Conservation (phyloP, 2,797 vertebrate genomes). For the Hypotaenidia okinawae region DNA sequence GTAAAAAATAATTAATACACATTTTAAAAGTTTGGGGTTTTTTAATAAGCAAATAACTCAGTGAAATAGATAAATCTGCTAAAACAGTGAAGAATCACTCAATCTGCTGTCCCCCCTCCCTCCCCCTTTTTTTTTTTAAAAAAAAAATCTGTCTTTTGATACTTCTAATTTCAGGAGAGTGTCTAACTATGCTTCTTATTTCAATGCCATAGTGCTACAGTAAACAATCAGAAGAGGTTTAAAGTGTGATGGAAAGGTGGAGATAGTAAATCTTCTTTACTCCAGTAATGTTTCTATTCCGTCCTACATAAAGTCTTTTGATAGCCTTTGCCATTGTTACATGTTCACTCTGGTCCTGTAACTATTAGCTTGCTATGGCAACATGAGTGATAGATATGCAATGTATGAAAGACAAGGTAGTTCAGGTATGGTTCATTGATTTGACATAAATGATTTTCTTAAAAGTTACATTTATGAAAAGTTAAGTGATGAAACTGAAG, state of each 20-base stretch:
- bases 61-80: not conserved
- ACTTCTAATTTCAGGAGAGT: not conserved
- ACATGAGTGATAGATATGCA: not conserved
- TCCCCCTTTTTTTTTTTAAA: not conserved
- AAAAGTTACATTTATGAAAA: too few relatives aligned
- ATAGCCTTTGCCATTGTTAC: not conserved
- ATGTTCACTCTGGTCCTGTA: accelerated
- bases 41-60: not conserved
- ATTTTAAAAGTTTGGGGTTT: not conserved
- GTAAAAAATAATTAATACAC: not conserved
- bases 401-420: not conserved
- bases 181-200: not conserved
- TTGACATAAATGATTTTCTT: not conserved
- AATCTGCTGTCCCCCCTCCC: not conserved
- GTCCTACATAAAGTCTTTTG: not conserved
- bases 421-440: not conserved
- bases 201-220: not conserved
- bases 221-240: not conserved
- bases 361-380: not conserved
- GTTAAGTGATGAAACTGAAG: not conserved
- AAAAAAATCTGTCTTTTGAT: not conserved
- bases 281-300: not conserved
- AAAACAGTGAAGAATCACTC: not conserved
- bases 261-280: not conserved
- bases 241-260: not conserved